Percentiles rank a stretch among this genome's conserved stretches.
Evolutionary conservation across 2,113 vertebrate species (phyloP).

Genomic region (Neolamprologus sp.): DNA sequence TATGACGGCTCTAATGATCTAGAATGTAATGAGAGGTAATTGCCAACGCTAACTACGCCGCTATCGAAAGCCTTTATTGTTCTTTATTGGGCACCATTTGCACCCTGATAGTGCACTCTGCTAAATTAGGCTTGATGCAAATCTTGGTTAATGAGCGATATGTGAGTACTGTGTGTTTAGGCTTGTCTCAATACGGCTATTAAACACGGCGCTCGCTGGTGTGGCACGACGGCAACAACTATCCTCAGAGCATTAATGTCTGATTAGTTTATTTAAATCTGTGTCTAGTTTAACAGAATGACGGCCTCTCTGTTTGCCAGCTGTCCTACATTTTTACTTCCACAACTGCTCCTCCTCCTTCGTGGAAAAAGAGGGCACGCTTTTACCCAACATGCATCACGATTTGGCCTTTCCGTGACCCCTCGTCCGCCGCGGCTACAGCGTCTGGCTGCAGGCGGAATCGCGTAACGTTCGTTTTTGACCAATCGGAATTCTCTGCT

Average conservation of each 20-base stretch:
- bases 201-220: constrained; percentile 23
- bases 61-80: constrained; percentile 55
- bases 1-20: constrained; percentile 48
- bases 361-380: background rate
- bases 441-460: constrained; percentile 29
- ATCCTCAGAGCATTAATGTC: constrained; percentile 3
- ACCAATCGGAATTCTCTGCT: constrained; percentile 47
- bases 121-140: constrained; percentile 60
- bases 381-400: constrained; percentile 61
- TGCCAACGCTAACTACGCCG: constrained; percentile 31
- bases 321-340: constrained; percentile 43
- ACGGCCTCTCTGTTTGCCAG: constrained; percentile 33
- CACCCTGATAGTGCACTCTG: constrained; percentile 52
- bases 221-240: constrained; percentile 11
- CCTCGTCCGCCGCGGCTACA: constrained; percentile 15
- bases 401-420: constrained; percentile 61
- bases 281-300: constrained; percentile 30
- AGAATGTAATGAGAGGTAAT: constrained; percentile 56
- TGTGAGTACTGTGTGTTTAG: constrained; percentile 54
- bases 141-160: constrained; percentile 59
- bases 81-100: constrained; percentile 60
- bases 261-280: constrained; percentile 51
- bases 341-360: constrained; percentile 4
- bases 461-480: constrained; percentile 2
- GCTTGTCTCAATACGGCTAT: constrained; percentile 29